These are phyloP conservation scores for Hippocampus abdominalis DNA, from an alignment of 2,113 vertebrate species.

Conservation along the genomic window DNA sequence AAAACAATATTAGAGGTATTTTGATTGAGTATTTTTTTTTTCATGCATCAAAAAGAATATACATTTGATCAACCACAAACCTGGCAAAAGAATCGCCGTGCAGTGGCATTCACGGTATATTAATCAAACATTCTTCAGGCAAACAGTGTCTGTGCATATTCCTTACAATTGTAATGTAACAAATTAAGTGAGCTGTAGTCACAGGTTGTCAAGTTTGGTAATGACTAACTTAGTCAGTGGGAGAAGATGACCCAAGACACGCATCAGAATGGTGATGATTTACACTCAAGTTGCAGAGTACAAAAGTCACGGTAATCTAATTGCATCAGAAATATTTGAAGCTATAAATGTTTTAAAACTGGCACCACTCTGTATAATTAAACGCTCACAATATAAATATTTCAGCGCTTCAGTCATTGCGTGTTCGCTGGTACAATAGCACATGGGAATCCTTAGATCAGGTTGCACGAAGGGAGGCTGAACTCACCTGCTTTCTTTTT, in stretches of 20 bases:
- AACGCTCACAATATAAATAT: slow-evolving; percentile 46
- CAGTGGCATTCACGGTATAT: no score
- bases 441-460: slow-evolving; percentile 56
- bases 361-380: slow-evolving; percentile 2
- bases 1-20: background rate
- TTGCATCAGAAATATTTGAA: background rate
- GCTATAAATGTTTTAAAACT: background rate
- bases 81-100: no score
- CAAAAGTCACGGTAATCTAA: background rate
- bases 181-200: slow-evolving; percentile 3
- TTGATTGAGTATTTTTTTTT: no score
- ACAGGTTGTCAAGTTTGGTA: slow-evolving; percentile 16
- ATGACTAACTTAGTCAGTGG: slow-evolving; percentile 28
- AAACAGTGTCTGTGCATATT: background rate
- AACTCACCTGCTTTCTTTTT: slow-evolving; percentile 17
- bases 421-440: slow-evolving; percentile 51
- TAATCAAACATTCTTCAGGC: no score
- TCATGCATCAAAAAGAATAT: no score
- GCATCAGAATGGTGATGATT: slow-evolving; percentile 15
- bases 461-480: slow-evolving; percentile 45
- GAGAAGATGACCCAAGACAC: slow-evolving; percentile 19
- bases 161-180: background rate
- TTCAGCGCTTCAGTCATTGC: slow-evolving; percentile 37
- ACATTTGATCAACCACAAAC: no score
- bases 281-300: background rate